Evolutionary conservation across 2,113 vertebrate genomes (phyloP).

Genomic region (Mesitornis unicolor): DNA sequence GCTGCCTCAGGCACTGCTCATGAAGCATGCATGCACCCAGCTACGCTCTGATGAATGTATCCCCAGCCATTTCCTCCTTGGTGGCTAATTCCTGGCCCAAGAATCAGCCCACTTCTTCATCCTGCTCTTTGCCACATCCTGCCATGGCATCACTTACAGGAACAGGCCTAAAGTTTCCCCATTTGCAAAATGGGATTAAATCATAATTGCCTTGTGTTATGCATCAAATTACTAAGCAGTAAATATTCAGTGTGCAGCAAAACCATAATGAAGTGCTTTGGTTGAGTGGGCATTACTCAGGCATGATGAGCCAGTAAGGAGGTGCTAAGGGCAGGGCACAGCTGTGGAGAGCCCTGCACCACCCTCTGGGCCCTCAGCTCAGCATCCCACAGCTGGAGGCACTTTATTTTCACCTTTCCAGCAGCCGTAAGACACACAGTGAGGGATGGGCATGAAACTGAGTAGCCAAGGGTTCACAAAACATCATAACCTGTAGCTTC

Average conservation of each 20-base stretch:
- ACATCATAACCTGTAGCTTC: neutral
- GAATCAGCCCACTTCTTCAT: neutral
- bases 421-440: neutral
- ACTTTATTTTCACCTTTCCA: neutral
- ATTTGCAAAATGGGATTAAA: neutral
- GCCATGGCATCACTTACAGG: neutral
- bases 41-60: neutral
- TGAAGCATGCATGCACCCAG: fast-evolving
- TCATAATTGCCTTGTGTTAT: neutral
- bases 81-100: neutral
- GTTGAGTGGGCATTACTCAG: neutral
- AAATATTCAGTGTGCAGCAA: neutral
- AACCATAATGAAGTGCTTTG: neutral
- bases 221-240: neutral
- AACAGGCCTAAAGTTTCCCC: neutral
- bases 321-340: neutral
- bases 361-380: neutral
- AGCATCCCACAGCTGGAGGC: neutral
- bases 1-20: neutral
- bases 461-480: neutral
- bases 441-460: neutral
- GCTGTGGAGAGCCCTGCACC: neutral
- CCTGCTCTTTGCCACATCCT: neutral
- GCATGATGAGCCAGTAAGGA: neutral
- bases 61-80: neutral